Evolutionary conservation across 2,113 vertebrate genomes (phyloP), one percentile per base, ranked within the genome.

Genomic region (Dromiciops gliroides): DNA sequence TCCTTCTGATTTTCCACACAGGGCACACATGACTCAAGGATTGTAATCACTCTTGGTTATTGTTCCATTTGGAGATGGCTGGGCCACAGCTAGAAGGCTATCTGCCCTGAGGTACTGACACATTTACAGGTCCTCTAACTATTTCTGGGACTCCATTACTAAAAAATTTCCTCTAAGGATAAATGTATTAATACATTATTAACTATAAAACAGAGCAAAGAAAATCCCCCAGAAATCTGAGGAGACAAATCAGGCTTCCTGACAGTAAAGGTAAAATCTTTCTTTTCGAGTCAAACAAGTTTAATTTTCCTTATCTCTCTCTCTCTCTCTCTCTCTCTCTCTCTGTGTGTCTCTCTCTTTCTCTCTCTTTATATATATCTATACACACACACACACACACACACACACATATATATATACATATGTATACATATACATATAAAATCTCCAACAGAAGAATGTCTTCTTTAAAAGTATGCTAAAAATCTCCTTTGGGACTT

Each of bases 401-500:
- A 50, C 50, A 7, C 50, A 50, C 50, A 51, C 19, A 51, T 51
- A 19, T 51, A 51, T 51, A 51, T 51, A 51, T 51, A 51, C 19
- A 51, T 51, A 51, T 51, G 12, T 51, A 51, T 14, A 51, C 19
- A 51, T 50, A 51, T 51, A 51, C 19, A 51, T 51, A 51, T 51
- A 19, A 16, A 16, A 97, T 96, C 49, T 94, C 90, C 89, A 83
- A 93, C 50, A 94, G 97, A 93, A 95, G n/a, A 44, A 83, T 44
- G 16, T n/a, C 5, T 75, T 50, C 96, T 96, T 98, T 96, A 91
- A 51, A 94, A 97, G 92, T 91, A 88, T 89, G 50, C 91, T 67
- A 95, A 97, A 98, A 97, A 95, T 97, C 91, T 98, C 93, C 97
- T 97, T 95, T 96, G 94, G 75, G 90, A 97, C 67, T 95, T 97